Evolutionary conservation across 2,113 vertebrate genomes (phyloP).

Genomic region (Tichodroma muraria): DNA sequence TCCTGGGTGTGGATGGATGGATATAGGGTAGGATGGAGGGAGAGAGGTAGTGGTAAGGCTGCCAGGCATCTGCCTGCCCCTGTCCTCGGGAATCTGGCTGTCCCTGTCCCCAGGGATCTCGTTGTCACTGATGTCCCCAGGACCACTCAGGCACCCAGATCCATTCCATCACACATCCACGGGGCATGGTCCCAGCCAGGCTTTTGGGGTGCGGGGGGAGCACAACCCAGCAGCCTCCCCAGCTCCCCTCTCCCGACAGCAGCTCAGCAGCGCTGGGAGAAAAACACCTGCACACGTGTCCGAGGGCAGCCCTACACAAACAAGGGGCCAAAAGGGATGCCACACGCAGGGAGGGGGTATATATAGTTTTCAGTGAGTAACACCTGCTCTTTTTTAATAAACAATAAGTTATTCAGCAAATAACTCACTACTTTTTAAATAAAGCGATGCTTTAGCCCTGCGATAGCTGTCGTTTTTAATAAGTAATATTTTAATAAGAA

Average conservation of each 20-base stretch:
- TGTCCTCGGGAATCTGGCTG: neutral
- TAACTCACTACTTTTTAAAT: neutral
- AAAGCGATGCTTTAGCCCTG: rapidly evolving
- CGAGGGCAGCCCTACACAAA: neutral
- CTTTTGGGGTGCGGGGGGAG: neutral
- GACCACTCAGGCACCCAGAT: too few species aligned
- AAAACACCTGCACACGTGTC: rapidly evolving
- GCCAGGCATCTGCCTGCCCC: neutral
- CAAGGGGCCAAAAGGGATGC: neutral
- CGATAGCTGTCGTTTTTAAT: rapidly evolving
- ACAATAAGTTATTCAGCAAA: neutral
- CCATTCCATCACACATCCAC: rapidly evolving
- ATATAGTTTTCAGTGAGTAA: rapidly evolving
- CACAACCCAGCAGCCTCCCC: rapidly evolving
- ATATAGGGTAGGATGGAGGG: neutral
- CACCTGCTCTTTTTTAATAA: neutral
- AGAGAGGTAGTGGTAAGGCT: neutral
- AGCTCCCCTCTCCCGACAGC: too few species aligned
- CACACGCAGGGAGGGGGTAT: rapidly evolving
- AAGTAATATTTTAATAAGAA: neutral
- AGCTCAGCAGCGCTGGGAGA: rapidly evolving
- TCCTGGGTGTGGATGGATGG: too few species aligned
- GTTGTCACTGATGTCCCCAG: neutral
- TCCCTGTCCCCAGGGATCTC: neutral
- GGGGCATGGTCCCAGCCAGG: rapidly evolving